Conservation (phyloP, 2,113 vertebrate species). For the Cryptomyrus ogoouensis region DNA sequence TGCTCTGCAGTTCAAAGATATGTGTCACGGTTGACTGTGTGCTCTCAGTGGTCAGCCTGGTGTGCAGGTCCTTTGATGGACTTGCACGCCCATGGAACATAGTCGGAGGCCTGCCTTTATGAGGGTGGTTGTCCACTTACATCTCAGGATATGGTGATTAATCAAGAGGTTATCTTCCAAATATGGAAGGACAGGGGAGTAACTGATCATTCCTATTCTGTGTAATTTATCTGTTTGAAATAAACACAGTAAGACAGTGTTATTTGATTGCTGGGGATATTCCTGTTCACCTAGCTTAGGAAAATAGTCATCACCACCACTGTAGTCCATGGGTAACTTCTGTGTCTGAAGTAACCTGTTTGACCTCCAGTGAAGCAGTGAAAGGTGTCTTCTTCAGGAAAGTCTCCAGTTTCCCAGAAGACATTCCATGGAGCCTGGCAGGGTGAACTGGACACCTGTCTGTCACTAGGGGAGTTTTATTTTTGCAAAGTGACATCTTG, state of each 20-base stretch:
- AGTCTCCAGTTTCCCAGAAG: not conserved
- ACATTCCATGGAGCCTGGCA: not conserved
- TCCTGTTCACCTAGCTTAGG: not conserved
- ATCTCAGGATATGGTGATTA: not conserved
- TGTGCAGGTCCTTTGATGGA: not conserved
- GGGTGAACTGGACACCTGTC: not conserved
- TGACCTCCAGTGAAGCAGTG: not conserved
- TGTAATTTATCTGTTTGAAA: not conserved
- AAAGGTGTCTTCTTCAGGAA: not conserved
- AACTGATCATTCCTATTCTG: not conserved
- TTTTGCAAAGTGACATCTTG: not conserved
- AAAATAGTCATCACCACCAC: not conserved
- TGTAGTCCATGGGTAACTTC: not conserved
- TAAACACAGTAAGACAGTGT: not conserved
- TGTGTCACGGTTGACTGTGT: not conserved
- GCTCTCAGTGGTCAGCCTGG: not conserved
- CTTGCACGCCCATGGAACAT: not conserved
- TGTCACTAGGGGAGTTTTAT: not conserved
- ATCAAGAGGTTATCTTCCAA: not conserved
- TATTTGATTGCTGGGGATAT: not conserved
- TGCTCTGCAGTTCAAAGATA: not conserved
- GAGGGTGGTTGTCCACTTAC: not conserved
- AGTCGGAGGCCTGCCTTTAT: not conserved
- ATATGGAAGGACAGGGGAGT: not conserved
- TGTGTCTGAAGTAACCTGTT: not conserved